Evolutionary conservation across 2,888 invertebrate species (phyloP), one percentile per base, ranked within the genome.

Genomic region (Matsumyia berberina): DNA sequence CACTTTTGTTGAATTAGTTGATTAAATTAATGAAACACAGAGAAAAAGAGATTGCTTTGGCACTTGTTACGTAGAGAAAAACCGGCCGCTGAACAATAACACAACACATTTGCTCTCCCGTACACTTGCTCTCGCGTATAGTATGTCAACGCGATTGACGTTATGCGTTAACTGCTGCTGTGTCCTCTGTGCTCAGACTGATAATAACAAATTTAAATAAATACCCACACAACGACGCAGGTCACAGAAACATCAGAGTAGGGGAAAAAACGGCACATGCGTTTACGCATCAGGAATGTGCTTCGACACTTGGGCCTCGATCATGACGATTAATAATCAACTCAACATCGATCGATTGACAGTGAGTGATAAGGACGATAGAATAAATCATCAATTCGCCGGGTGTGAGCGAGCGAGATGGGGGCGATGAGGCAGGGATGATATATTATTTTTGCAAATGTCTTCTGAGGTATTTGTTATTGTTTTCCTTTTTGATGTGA

Each of bases 1-100:
- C 60, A 73, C 66, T 70, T 73, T 72, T 72, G 67, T 82, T 82
- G 72, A 82, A 77, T 83, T 69, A 74, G 73, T 67, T 83, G 78
- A 83, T 78, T 83, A 78, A 78, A 74, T 78, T 69, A 83, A 78
- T 67, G 39, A 64, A 73, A 73, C 33, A 62, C 78, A 49, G 11
- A 53, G 31, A 53, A 35, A 15, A 15, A 33, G 17, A 64, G 5
- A 29, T 33, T 46, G 15, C 31, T 72, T 67, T 24, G 74, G 62
- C 73, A 78, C 67, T 78, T 78, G 51, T 44, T 53, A 9, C 31
- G 33, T 33, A 69, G 19, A 49, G 29, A 49, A 49, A 60, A 35
- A 77, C 77, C 77, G 76, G 49, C 58, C 58, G 51, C 29, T 39
- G 42, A 78, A 39, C 24, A 53, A 37, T 51, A 37, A 60, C 5